Conservation (phyloP, 1,140 invertebrate species). For the Propsilocerus akamusi region DNA sequence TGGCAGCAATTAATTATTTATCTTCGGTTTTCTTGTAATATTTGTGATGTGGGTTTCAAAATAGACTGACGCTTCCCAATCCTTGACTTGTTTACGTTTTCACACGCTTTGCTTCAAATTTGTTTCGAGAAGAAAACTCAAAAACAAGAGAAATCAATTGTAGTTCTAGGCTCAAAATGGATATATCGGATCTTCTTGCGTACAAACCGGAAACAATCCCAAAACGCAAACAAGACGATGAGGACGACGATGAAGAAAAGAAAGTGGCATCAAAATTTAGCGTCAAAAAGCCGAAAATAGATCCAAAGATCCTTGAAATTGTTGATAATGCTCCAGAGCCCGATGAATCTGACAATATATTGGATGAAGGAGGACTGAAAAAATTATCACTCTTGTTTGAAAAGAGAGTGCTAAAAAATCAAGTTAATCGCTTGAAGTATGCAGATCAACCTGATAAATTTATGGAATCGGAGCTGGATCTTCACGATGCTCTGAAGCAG, state of each 20-base stretch:
- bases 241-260: background rate
- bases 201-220: background rate
- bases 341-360: conserved; percentile 54
- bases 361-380: conserved; percentile 79
- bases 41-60: too few relatives aligned
- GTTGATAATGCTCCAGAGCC: conserved; percentile 65
- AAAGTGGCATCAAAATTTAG: background rate
- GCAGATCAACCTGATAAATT: conserved; percentile 95
- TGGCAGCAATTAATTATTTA: too few relatives aligned
- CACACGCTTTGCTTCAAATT: too few relatives aligned
- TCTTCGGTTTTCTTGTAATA: too few relatives aligned
- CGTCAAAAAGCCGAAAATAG: conserved; percentile 37
- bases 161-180: too few relatives aligned
- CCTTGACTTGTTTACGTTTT: too few relatives aligned
- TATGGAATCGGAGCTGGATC: conserved; percentile 96
- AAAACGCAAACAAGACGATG: background rate
- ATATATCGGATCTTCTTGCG: background rate
- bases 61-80: too few relatives aligned
- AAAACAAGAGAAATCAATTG: too few relatives aligned
- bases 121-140: too few relatives aligned
- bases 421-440: conserved; percentile 97
- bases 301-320: conserved; percentile 62
- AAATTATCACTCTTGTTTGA: conserved; percentile 83
- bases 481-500: conserved; percentile 83
- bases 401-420: conserved; percentile 83